Evolutionary conservation across 2,888 invertebrate genomes (phyloP).

Genomic region (Erebia epiphron): DNA sequence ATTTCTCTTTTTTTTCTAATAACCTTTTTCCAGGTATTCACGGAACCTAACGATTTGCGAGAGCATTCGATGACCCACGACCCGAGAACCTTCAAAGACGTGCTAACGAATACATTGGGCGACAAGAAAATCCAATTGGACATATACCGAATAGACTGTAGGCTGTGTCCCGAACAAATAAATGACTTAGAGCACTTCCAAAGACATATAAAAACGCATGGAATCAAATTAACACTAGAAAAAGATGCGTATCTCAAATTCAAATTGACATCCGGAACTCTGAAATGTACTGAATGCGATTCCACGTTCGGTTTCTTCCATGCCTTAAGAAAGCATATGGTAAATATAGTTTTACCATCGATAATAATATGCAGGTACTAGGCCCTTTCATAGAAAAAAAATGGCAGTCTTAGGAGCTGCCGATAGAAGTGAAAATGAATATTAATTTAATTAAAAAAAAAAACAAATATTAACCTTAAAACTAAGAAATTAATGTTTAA

Average conservation of each 20-base stretch:
- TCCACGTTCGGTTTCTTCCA: constrained; percentile 60
- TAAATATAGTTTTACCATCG: too few relatives aligned
- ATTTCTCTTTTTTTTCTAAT: too few relatives aligned
- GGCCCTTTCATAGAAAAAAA: too few relatives aligned
- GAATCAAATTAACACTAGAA: constrained; percentile 47
- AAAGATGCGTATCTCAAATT: constrained; percentile 58
- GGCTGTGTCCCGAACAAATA: constrained; percentile 59
- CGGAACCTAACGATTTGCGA: constrained; percentile 60
- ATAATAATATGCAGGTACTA: too few relatives aligned
- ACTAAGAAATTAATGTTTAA: too few relatives aligned
- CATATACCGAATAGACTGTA: constrained; percentile 62
- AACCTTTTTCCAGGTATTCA: constrained; percentile 45
- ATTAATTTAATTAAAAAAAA: too few relatives aligned
- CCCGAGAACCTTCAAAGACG: constrained; percentile 55
- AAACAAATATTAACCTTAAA: too few relatives aligned
- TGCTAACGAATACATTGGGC: constrained; percentile 44
- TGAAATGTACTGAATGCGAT: constrained; percentile 53
- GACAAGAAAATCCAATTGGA: constrained; percentile 63
- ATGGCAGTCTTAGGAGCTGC: too few relatives aligned
- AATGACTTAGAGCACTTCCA: constrained; percentile 56
- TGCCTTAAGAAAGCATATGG: constrained; percentile 66
- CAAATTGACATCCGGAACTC: constrained; percentile 52
- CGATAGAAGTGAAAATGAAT: too few relatives aligned
- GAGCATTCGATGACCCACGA: constrained; percentile 65
- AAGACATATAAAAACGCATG: constrained; percentile 56